Evolutionary conservation across 2,888 invertebrate genomes (phyloP).

Genomic region (Luperina testacea): DNA sequence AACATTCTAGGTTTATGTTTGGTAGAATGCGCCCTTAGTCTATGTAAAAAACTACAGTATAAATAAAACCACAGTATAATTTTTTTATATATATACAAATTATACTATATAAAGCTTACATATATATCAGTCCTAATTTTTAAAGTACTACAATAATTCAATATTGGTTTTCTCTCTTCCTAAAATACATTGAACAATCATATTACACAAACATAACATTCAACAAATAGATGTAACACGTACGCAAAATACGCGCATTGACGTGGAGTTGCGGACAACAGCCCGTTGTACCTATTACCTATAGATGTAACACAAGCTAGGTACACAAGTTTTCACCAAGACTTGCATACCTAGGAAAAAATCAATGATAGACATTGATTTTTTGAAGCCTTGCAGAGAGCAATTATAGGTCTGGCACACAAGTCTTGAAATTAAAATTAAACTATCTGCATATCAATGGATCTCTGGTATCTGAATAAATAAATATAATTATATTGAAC

Average conservation of each 20-base stretch:
- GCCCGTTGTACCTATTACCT: too few species aligned
- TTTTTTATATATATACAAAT: slow-evolving; percentile 20
- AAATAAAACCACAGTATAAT: slow-evolving; percentile 25
- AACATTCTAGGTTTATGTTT: too few species aligned
- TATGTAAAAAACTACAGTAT: not conserved
- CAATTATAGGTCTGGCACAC: slow-evolving; percentile 4
- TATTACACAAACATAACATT: too few species aligned
- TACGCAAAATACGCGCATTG: too few species aligned
- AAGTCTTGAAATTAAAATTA: slow-evolving; percentile 11
- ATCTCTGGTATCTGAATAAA: too few species aligned
- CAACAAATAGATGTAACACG: too few species aligned
- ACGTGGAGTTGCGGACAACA: too few species aligned
- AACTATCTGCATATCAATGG: slow-evolving; percentile 18
- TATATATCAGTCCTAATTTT: not conserved
- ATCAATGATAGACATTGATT: not conserved
- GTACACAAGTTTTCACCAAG: not conserved
- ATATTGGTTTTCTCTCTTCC: not conserved
- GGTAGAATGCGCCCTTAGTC: too few species aligned
- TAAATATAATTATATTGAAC: not conserved
- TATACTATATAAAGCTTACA: too few species aligned
- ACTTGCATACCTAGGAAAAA: not conserved
- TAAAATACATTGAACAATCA: not conserved
- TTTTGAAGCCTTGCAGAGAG: not conserved
- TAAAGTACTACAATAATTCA: not conserved
- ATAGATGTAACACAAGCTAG: too few species aligned